Conservation (phyloP, 2,797 vertebrate genomes). For the Bradypodion pumilum region DNA sequence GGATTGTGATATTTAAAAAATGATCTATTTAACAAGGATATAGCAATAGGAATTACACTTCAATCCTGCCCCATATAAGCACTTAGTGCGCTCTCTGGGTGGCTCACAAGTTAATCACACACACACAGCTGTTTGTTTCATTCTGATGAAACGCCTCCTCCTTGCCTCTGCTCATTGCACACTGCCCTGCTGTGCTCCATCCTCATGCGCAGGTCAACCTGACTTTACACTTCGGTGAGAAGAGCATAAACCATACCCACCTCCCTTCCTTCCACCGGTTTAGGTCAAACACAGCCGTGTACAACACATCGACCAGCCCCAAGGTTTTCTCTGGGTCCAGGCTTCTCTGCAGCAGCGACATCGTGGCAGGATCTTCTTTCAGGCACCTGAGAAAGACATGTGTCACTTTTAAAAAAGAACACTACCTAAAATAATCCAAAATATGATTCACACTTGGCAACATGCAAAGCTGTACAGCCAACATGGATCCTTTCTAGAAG, state of each 20-base stretch:
- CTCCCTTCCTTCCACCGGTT: slow-evolving; percentile 94
- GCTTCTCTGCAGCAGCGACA: slow-evolving; percentile 96
- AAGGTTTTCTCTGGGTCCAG: slow-evolving; percentile 97
- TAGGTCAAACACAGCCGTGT: slow-evolving; percentile 93
- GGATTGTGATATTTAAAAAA: too few relatives aligned
- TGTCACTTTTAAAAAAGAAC: too few relatives aligned
- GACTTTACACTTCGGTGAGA: neutral
- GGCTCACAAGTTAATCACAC: too few relatives aligned
- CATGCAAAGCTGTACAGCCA: too few relatives aligned
- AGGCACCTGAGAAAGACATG: slow-evolving; percentile 85
- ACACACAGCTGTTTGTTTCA: too few relatives aligned
- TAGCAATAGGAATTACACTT: too few relatives aligned
- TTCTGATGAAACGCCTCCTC: neutral
- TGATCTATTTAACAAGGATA: too few relatives aligned
- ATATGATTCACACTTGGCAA: neutral
- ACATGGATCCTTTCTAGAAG: too few relatives aligned
- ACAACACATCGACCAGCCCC: slow-evolving; percentile 94
- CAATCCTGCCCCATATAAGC: too few relatives aligned
- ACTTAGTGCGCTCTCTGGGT: too few relatives aligned
- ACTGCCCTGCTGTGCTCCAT: neutral
- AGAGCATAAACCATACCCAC: slow-evolving; percentile 65
- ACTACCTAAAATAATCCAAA: neutral
- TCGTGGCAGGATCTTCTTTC: slow-evolving; percentile 98
- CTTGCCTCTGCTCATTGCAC: neutral
- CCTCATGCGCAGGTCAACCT: neutral